phyloP scores from a whole-genome alignment of 2,888 invertebrate species.

The Cynaeus angustus region DNA sequence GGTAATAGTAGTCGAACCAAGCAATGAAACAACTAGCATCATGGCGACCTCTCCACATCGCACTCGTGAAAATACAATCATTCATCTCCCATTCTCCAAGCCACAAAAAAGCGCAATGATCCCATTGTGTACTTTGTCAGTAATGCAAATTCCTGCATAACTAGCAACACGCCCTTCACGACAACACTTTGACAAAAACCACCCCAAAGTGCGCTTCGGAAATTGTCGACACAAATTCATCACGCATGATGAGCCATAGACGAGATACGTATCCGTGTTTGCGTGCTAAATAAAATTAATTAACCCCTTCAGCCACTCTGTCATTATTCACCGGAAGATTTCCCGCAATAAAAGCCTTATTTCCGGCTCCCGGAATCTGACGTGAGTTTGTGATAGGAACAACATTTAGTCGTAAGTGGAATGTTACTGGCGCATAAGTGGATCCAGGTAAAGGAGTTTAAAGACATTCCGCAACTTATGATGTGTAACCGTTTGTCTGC shows the following conservation, averaged over 20 bases:
- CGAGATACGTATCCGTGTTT: constrained; percentile 25
- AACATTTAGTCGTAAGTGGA: constrained; percentile 46
- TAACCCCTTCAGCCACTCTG: constrained; percentile 25
- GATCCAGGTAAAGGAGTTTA: constrained; percentile 48
- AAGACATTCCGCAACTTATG: constrained; percentile 54
- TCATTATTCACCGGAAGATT: constrained; percentile 34
- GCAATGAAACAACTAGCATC: constrained; percentile 55
- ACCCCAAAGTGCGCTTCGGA: constrained; percentile 9
- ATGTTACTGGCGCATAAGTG: constrained; percentile 49
- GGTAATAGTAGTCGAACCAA: constrained; percentile 61
- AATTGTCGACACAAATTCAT: constrained; percentile 24
- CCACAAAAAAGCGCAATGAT: not conserved
- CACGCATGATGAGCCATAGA: constrained; percentile 18
- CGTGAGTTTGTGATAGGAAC: constrained; percentile 34
- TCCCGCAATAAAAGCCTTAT: constrained; percentile 33
- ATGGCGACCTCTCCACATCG: constrained; percentile 27
- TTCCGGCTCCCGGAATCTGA: constrained; percentile 23
- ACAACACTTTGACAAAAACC: constrained; percentile 1
- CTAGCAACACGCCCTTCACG: not conserved
- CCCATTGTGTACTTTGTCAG: not conserved
- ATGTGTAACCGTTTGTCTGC: constrained; percentile 48
- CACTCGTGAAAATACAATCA: constrained; percentile 33
- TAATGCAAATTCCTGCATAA: constrained; percentile 5
- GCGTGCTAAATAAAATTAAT: constrained; percentile 37
- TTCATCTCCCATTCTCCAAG: constrained; percentile 15